Base-by-base conservation (phyloP, 2,797 vertebrate species). In the Rhynchotus rufescens region DNA sequence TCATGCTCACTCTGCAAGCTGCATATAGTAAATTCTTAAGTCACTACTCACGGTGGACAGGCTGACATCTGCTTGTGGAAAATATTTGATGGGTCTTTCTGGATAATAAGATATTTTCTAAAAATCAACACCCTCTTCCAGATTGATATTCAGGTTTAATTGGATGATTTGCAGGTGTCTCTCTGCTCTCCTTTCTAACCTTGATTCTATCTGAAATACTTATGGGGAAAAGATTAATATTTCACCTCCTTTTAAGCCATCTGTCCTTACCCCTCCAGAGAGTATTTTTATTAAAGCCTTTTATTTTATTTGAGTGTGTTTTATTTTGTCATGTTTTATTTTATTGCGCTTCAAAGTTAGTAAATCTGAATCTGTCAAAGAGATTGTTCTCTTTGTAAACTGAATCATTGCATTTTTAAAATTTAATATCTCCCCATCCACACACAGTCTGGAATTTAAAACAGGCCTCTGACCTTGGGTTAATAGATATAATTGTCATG, bases 231-330 rank as follows among this genome's bases (percentile, higher is more conserved):
- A 78, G 4, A 75, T 47, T 0, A 76, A 9, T 66, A 34, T 59
- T 92, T 85, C 15, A 28, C 60, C 79, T 22, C 57, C 62, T 95
- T 90, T 47, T 85, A 78, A 85, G 32, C 38, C 62, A 83, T 80
- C 51, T 92, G 69, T 75, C 42, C 21, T 85, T 80, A 87, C 13
- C 78, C 34, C 22, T 88, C 8, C 51, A 80, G 73, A 13, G 51
- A 83, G 15, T 56, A 56, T 75, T 93, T 90, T 83, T 92, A 87
- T 90, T 90, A 84, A 47, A 12, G 36, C 6, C 49, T 77, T 64
- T 92, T 40, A 77, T 80, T 77, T 68, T 86, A 74, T 61, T 86
- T 42, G 68, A 17, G 51, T 87, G 86, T 60, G 32, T 62, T 62
- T 17, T 25, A 83, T 57, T 68, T 76, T 47, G 54, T 34, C 86